phyloP scores from a whole-genome alignment of 2,797 vertebrate species.

The Sebastes paucispinis region DNA sequence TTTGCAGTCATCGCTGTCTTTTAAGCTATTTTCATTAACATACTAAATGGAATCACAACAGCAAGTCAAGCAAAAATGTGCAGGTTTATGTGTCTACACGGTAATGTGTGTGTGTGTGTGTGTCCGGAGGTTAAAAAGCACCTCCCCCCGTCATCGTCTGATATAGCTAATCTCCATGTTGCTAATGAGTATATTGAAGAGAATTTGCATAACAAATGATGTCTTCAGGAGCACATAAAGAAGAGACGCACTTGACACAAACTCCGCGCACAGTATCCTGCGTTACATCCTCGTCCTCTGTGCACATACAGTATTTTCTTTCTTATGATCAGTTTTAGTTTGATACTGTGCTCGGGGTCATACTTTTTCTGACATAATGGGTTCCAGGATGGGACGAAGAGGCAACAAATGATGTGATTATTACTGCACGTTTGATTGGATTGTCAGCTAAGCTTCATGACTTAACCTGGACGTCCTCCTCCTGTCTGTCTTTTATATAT shows the following conservation, averaged over 20 bases:
- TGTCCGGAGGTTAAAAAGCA: neutral
- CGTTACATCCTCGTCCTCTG: constrained; percentile 28
- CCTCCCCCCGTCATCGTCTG: constrained; percentile 27
- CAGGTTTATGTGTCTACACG: neutral
- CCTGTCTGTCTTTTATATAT: constrained; percentile 20
- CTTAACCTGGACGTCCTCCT: constrained; percentile 22
- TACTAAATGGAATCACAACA: neutral
- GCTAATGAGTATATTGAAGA: constrained; percentile 55
- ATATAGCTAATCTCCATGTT: constrained; percentile 43
- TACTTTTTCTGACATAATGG: constrained; percentile 4
- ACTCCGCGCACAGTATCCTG: neutral
- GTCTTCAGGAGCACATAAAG: constrained; percentile 21
- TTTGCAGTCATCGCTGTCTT: constrained; percentile 8
- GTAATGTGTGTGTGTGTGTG: neutral
- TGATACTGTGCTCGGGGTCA: neutral
- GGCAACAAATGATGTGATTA: constrained; percentile 35
- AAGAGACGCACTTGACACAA: constrained; percentile 35
- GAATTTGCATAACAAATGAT: constrained; percentile 69
- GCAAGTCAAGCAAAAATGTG: neutral
- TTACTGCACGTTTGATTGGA: constrained; percentile 40
- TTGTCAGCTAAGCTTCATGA: constrained; percentile 36
- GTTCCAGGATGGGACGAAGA: neutral
- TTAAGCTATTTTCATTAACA: constrained; percentile 7
- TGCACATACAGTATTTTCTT: constrained; percentile 13
- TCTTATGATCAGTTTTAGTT: constrained; percentile 11